Evolutionary conservation across 2,113 vertebrate species (phyloP).

Genomic region (Alethe castanea): DNA sequence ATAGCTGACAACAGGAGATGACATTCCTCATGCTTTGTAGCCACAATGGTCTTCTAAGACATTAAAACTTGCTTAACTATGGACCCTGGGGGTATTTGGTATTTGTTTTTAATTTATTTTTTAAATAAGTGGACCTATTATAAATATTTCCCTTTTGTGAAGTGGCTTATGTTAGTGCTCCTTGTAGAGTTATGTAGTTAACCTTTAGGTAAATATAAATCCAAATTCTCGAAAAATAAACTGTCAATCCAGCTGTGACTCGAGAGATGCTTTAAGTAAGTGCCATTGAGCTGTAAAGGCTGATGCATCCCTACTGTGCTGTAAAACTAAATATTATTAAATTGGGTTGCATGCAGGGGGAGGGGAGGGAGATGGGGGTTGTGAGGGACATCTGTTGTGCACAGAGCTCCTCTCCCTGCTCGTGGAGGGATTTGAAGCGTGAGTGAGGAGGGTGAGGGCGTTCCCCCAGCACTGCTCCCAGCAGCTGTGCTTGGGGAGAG

Average conservation of each 20-base stretch:
- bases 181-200: not conserved
- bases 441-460: not conserved
- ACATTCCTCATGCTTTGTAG: not conserved
- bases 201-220: slow-evolving; percentile 8
- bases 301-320: slow-evolving; percentile 13
- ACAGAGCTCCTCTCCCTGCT: not conserved
- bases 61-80: not conserved
- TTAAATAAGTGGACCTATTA: not conserved
- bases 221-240: not conserved
- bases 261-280: slow-evolving; percentile 32
- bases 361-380: slow-evolving; percentile 2
- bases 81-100: not conserved
- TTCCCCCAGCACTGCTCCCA: rapidly evolving
- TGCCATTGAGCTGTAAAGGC: slow-evolving; percentile 52
- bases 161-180: not conserved
- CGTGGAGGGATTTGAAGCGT: not conserved
- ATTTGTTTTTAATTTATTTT: not conserved
- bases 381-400: slow-evolving; percentile 46
- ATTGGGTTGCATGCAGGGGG: slow-evolving; percentile 13
- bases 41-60: not conserved
- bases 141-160: not conserved
- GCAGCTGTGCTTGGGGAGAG: not conserved
- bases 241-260: slow-evolving; percentile 48
- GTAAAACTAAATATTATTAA: slow-evolving; percentile 26
- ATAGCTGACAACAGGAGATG: not conserved